Evolutionary conservation across 2,797 vertebrate genomes (phyloP).

Genomic region (Falco novaeseelandiae): DNA sequence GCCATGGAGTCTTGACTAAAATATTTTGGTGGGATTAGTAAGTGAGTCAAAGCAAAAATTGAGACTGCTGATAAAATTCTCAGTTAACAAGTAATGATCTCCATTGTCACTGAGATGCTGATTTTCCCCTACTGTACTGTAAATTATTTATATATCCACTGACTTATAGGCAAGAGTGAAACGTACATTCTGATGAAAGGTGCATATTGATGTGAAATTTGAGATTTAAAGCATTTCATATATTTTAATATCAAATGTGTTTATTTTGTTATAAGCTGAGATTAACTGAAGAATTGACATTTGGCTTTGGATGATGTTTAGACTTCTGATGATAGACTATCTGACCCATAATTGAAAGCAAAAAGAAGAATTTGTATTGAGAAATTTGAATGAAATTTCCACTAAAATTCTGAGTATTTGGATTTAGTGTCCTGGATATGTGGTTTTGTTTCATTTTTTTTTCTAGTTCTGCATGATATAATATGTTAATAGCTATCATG

Average conservation of each 20-base stretch:
- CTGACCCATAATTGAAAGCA: background rate
- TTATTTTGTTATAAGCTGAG: background rate
- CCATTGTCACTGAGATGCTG: rapidly evolving
- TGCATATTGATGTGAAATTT: background rate
- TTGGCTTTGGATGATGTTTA: background rate
- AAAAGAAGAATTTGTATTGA: background rate
- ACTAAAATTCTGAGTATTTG: background rate
- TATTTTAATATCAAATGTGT: background rate
- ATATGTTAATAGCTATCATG: background rate
- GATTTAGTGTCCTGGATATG: background rate
- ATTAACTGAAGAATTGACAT: background rate
- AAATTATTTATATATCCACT: background rate
- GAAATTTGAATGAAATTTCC: background rate
- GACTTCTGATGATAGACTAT: background rate
- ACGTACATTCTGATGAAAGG: background rate
- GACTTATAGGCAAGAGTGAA: background rate
- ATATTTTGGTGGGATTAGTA: background rate
- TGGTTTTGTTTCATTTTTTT: background rate
- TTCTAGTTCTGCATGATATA: background rate
- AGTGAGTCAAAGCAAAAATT: background rate
- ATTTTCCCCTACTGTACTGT: background rate
- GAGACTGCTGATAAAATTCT: background rate
- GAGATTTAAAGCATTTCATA: background rate
- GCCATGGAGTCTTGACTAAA: background rate
- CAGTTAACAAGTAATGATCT: background rate